Conservation (phyloP, 2,888 invertebrate species). For the Tiliacea citrago region DNA sequence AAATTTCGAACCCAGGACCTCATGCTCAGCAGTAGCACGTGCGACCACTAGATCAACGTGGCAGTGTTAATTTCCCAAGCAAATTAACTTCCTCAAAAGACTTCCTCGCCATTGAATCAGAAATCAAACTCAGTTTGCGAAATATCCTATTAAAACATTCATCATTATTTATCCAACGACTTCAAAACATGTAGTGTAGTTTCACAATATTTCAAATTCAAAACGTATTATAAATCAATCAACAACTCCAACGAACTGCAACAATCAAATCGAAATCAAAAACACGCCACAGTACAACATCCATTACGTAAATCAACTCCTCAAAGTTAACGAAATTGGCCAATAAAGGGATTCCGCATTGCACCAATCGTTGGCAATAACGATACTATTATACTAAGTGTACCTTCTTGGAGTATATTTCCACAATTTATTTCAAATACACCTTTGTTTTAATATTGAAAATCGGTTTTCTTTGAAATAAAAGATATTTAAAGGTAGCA, state of each 20-base stretch:
- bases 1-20: not conserved
- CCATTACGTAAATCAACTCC: conserved; percentile 43
- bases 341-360: conserved; percentile 43
- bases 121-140: not conserved
- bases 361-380: conserved; percentile 53
- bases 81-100: not conserved
- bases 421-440: conserved; percentile 37
- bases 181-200: not conserved
- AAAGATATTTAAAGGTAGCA: conserved; percentile 25
- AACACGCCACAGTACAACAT: conserved; percentile 37
- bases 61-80: not conserved
- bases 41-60: not conserved
- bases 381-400: conserved; percentile 25
- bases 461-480: conserved; percentile 36
- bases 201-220: conserved; percentile 14
- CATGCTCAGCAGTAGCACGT: not conserved
- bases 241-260: conserved; percentile 9
- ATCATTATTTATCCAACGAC: not conserved
- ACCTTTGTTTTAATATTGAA: conserved; percentile 36
- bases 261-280: conserved; percentile 20
- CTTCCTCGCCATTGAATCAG: not conserved
- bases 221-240: conserved; percentile 29
- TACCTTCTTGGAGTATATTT: conserved; percentile 28
- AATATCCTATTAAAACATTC: not conserved
- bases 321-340: conserved; percentile 31